Conservation (phyloP, 1,140 invertebrate genomes). For the Brachionus rotundiformis region DNA sequence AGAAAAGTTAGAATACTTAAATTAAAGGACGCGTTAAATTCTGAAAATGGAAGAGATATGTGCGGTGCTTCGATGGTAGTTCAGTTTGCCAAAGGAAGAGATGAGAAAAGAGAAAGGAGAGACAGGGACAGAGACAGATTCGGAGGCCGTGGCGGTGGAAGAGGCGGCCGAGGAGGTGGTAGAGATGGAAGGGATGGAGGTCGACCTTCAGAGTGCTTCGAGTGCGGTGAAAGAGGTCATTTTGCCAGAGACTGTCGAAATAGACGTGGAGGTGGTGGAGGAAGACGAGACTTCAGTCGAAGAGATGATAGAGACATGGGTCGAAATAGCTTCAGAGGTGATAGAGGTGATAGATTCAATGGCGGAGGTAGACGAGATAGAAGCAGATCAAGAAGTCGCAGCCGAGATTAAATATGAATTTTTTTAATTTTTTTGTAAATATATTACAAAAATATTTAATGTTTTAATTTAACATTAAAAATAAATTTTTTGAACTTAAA, state of each 20-base stretch:
- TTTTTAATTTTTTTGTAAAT: not conserved
- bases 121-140: not conserved
- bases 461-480: not conserved
- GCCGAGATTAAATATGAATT: slow-evolving; percentile 11
- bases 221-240: slow-evolving; percentile 44
- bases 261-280: not conserved
- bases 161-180: not conserved
- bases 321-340: not conserved
- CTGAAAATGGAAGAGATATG: slow-evolving; percentile 50
- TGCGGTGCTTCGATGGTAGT: slow-evolving; percentile 45
- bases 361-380: not conserved
- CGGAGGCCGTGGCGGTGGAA: not conserved
- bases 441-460: not conserved
- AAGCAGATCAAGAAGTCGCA: slow-evolving; percentile 27
- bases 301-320: slow-evolving; percentile 43
- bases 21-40: slow-evolving; percentile 46
- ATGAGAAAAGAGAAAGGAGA: slow-evolving; percentile 34
- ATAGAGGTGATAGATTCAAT: not conserved
- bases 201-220: slow-evolving; percentile 35
- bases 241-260: slow-evolving; percentile 51
- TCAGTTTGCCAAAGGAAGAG: slow-evolving; percentile 48
- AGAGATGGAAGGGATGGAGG: slow-evolving; percentile 22
- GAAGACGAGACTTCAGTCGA: not conserved
- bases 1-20: slow-evolving; percentile 34
- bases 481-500: not conserved